Evolutionary conservation across 2,797 vertebrate genomes (phyloP), one percentile per base, ranked within the genome.

Genomic region (Vireo griseus): DNA sequence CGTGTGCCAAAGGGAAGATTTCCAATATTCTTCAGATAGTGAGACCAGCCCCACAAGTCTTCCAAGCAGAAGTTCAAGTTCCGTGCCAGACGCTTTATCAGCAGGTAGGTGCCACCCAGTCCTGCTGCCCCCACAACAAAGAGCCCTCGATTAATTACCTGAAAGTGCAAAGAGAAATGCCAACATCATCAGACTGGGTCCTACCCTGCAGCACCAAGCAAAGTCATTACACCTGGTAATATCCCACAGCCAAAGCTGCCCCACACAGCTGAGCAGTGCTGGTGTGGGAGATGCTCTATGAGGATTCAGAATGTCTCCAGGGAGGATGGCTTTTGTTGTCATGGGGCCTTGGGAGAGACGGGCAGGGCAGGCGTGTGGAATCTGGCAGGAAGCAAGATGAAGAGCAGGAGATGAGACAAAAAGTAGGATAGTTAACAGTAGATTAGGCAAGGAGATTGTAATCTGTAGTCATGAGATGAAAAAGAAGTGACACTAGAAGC

Each of bases 71-170:
- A 83, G 50, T 69, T 97, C 40, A 69, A 55, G 50, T 97, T 82
- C 29, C 31, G 74, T 5, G 97, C 95, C 67, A 95, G 62, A 26
- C 87, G 52, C 94, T 96, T 98, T 59, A 98, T 18, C n/a, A 99
- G 96, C 18, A 98, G 71, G 94, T 94, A 98, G 50, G 92, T 94
- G 28, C 97, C 96, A 25, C 98, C 97, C 13, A 98, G 25, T 74
- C 92, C 94, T n/a, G 95, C 96, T 10, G 93, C 89, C 17, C 98
- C 98, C 75, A 96, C 91, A 29, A 98, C 10, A 73, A 98, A 89
- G 62, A 99, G 96, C 37, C 98, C 97, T 40, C 69, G 91, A 88
- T 98, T 98, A 95, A 99, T 98, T 62, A 99, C 96, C 99, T 99
- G 98, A 31, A 91, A 92, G 71, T 11, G 80, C 59, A 96, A 61